Evolutionary conservation across 2,113 vertebrate genomes (phyloP).

Genomic region (Tympanuchus pallidicinctus): DNA sequence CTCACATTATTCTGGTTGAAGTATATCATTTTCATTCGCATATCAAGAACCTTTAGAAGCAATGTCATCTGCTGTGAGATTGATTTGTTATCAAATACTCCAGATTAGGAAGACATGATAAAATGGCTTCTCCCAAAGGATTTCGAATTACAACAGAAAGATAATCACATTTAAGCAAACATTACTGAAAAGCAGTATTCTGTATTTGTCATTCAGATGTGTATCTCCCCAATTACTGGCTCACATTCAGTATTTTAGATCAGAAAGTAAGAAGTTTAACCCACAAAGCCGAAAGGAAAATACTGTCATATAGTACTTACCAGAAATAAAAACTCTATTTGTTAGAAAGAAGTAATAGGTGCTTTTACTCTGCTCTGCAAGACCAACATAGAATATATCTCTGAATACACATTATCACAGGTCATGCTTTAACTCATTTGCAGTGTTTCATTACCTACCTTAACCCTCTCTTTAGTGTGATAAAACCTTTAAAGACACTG

Average conservation of each 20-base stretch:
- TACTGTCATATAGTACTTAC: not conserved
- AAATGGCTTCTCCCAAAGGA: not conserved
- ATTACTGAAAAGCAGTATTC: not conserved
- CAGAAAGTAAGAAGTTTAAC: not conserved
- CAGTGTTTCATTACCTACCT: constrained; percentile 2
- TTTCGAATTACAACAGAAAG: not conserved
- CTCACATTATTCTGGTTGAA: not conserved
- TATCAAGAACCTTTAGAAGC: not conserved
- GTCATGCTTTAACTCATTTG: not conserved
- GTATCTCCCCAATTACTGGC: not conserved
- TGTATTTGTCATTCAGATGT: not conserved
- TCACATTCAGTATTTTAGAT: not conserved
- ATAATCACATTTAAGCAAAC: not conserved
- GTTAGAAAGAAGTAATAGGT: not conserved
- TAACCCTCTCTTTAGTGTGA: not conserved
- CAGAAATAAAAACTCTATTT: constrained; percentile 2
- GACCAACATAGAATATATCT: not conserved
- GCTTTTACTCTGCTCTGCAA: not conserved
- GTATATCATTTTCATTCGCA: not conserved
- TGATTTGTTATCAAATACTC: not conserved
- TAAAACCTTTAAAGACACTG: not conserved
- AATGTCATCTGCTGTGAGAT: not conserved
- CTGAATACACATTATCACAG: not conserved
- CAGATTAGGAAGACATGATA: not conserved
- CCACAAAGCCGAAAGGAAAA: not conserved